Percentiles rank a stretch among this genome's conserved stretches.
phyloP scores from a whole-genome alignment of 2,797 vertebrate genomes.

The Antrozous pallidus region DNA sequence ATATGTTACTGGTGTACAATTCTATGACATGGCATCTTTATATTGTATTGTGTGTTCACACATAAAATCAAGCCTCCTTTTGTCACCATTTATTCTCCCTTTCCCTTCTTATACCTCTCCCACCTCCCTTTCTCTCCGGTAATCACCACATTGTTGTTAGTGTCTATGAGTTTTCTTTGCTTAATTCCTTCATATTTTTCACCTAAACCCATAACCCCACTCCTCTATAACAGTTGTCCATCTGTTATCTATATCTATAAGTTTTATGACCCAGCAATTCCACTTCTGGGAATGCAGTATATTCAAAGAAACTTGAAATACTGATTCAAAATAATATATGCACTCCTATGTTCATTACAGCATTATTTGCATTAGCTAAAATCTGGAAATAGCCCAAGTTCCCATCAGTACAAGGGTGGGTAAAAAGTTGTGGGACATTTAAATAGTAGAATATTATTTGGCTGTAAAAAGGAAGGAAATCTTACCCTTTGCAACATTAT shows the following conservation, averaged over 20 bases:
- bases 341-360: not conserved
- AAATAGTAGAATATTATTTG: not conserved
- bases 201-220: not conserved
- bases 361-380: not conserved
- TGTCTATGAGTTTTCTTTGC: not conserved
- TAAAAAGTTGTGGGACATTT: not conserved
- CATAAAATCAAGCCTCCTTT: not conserved
- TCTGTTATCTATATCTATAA: not conserved
- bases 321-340: not conserved
- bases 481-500: not conserved
- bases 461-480: not conserved
- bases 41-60: not conserved
- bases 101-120: not conserved
- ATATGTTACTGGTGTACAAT: not conserved
- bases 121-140: not conserved
- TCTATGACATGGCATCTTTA: not conserved
- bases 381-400: not conserved
- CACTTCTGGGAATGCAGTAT: not conserved
- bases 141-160: not conserved
- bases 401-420: not conserved
- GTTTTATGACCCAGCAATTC: not conserved
- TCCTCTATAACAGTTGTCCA: not conserved
- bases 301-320: not conserved
- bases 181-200: not conserved
- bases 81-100: not conserved